These are phyloP conservation scores for Heterocephalus glaber DNA, from an alignment of 2,113 vertebrate genomes.

Conservation along the genomic window DNA sequence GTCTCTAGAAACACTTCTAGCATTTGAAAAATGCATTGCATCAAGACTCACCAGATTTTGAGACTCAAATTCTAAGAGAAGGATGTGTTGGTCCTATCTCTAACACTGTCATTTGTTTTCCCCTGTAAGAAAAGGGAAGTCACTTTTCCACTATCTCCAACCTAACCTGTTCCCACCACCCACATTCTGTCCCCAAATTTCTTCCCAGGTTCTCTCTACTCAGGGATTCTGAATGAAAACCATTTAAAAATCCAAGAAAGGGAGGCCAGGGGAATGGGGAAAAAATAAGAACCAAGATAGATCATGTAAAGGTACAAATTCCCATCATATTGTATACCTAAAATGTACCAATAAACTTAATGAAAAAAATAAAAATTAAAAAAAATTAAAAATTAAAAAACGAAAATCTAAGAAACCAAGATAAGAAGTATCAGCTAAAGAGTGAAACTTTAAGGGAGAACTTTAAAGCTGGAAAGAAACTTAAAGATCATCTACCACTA, in stretches of 20 bases:
- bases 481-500: neutral
- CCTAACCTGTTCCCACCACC: neutral
- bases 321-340: too few relatives aligned
- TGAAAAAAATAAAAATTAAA: too few relatives aligned
- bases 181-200: neutral
- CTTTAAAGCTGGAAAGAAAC: constrained; percentile 20
- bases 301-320: too few relatives aligned
- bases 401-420: constrained; percentile 19
- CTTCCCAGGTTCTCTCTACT: neutral
- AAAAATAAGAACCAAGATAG: too few relatives aligned
- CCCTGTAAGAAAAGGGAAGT: neutral
- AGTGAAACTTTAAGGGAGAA: neutral
- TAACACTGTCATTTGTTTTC: neutral
- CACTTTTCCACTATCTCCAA: neutral
- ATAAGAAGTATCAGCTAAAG: neutral
- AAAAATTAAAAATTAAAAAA: too few relatives aligned
- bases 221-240: neutral
- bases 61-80: neutral
- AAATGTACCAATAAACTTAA: too few relatives aligned
- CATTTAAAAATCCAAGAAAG: neutral
- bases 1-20: constrained; percentile 40
- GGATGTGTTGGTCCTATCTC: neutral
- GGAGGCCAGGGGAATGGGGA: too few relatives aligned
- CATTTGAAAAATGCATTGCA: constrained; percentile 5
- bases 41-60: neutral